Percentiles rank a stretch among this genome's conserved stretches.
These are phyloP conservation scores for Drosophila serrata DNA, from an alignment of 1,140 invertebrate genomes.

Conservation along the genomic window DNA sequence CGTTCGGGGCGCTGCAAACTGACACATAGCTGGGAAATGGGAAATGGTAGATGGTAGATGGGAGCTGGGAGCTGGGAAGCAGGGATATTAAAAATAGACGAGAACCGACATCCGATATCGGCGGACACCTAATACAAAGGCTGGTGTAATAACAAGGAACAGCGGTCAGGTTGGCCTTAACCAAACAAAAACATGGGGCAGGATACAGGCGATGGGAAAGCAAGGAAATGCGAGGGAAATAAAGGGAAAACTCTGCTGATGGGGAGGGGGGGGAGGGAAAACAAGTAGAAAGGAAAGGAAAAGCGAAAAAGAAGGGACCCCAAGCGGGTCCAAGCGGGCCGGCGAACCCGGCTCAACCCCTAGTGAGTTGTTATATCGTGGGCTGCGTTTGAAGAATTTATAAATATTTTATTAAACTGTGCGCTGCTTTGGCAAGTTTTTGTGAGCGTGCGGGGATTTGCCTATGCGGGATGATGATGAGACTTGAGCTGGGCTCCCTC, in stretches of 20 bases:
- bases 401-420: constrained; percentile 72
- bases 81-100: constrained; percentile 61
- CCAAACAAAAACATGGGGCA: constrained; percentile 17
- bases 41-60: not conserved
- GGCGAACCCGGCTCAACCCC: constrained; percentile 43
- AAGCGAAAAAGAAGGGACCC: constrained; percentile 14
- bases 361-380: constrained; percentile 62
- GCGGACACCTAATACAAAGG: constrained; percentile 48
- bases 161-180: constrained; percentile 37
- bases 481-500: constrained; percentile 25
- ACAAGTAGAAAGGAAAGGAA: constrained; percentile 1
- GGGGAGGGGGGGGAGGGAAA: not conserved
- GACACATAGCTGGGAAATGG: constrained; percentile 41
- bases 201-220: not conserved
- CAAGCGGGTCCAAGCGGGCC: constrained; percentile 27
- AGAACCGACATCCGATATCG: constrained; percentile 50
- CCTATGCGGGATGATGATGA: constrained; percentile 64
- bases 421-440: constrained; percentile 60
- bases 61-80: not conserved
- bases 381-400: constrained; percentile 69
- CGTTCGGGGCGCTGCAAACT: constrained; percentile 29
- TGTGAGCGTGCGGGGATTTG: constrained; percentile 66
- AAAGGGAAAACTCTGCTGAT: not conserved
- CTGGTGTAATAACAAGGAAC: constrained; percentile 34
- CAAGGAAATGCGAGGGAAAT: not conserved